Evolutionary conservation across 1,140 invertebrate species (phyloP).

Genomic region (Psilanteris sp.): DNA sequence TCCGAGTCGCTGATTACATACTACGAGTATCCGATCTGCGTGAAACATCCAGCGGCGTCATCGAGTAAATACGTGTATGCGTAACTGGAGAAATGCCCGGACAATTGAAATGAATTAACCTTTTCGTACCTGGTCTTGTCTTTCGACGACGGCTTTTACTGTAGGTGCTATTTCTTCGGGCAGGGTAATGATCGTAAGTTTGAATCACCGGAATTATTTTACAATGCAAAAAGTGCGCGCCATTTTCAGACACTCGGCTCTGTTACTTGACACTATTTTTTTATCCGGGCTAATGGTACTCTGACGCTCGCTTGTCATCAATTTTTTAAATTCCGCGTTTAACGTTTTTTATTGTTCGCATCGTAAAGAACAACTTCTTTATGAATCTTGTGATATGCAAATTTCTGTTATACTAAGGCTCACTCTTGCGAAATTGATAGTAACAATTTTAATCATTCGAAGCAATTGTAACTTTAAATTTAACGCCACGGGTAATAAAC

Average conservation of each 20-base stretch:
- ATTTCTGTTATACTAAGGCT: no score
- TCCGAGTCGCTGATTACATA: slow-evolving; percentile 63
- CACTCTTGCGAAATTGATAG: no score
- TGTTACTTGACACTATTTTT: slow-evolving; percentile 33
- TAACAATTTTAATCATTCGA: no score
- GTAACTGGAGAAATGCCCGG: slow-evolving; percentile 53
- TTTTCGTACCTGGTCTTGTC: slow-evolving; percentile 29
- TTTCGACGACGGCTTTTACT: slow-evolving; percentile 25
- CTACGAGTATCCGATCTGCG: slow-evolving; percentile 58
- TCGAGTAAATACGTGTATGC: slow-evolving; percentile 42
- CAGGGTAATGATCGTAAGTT: slow-evolving; percentile 16
- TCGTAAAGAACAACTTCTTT: no score
- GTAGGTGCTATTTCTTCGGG: slow-evolving; percentile 36
- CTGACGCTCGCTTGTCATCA: slow-evolving; percentile 32
- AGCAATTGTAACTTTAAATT: no score
- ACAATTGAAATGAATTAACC: slow-evolving; percentile 59
- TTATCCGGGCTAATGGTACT: slow-evolving; percentile 1
- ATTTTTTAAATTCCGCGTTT: slow-evolving; percentile 14
- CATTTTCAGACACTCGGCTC: slow-evolving; percentile 15
- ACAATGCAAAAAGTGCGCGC: slow-evolving; percentile 30
- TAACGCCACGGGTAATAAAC: no score
- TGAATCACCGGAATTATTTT: slow-evolving; percentile 37
- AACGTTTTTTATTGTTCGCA: no score
- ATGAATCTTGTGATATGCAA: no score
- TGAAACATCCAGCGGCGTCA: slow-evolving; percentile 56